Conservation (phyloP, 2,888 invertebrate species). For the Phaedon cochleariae region DNA sequence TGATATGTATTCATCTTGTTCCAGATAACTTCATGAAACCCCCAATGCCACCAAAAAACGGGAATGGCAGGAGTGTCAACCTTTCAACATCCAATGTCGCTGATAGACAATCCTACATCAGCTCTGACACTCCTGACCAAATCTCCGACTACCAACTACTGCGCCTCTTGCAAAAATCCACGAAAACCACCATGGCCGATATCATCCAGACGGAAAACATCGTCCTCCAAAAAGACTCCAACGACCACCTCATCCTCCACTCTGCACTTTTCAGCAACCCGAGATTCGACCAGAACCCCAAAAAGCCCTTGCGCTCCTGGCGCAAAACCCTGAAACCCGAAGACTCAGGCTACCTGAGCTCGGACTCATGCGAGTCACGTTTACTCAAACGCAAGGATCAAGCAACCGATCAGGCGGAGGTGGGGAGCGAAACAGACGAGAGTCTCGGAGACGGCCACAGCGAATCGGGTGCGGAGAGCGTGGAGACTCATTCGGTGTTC, state of each 20-base stretch:
- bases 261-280: conserved; percentile 29
- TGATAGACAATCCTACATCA: conserved; percentile 1
- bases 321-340: conserved; percentile 57
- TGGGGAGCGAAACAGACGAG: conserved; percentile 77
- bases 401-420: conserved; percentile 50
- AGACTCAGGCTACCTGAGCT: conserved; percentile 87
- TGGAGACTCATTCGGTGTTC: conserved; percentile 87
- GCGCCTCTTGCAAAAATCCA: conserved; percentile 45
- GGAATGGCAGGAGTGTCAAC: conserved; percentile 71
- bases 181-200: conserved; percentile 41
- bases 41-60: conserved; percentile 72
- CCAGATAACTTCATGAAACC: conserved; percentile 54
- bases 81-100: conserved; percentile 22
- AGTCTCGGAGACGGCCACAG: conserved; percentile 83
- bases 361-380: conserved; percentile 64
- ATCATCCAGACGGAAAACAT: conserved; percentile 44
- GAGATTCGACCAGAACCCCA: not conserved
- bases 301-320: conserved; percentile 50
- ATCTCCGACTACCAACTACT: conserved; percentile 36
- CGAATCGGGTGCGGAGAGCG: conserved; percentile 87
- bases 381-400: conserved; percentile 12
- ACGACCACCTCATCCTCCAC: conserved; percentile 55
- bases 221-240: conserved; percentile 51
- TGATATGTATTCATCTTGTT: conserved; percentile 9
- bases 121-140: conserved; percentile 45